phyloP scores from a whole-genome alignment of 2,113 vertebrate species.

The Cheirogaleus medius region DNA sequence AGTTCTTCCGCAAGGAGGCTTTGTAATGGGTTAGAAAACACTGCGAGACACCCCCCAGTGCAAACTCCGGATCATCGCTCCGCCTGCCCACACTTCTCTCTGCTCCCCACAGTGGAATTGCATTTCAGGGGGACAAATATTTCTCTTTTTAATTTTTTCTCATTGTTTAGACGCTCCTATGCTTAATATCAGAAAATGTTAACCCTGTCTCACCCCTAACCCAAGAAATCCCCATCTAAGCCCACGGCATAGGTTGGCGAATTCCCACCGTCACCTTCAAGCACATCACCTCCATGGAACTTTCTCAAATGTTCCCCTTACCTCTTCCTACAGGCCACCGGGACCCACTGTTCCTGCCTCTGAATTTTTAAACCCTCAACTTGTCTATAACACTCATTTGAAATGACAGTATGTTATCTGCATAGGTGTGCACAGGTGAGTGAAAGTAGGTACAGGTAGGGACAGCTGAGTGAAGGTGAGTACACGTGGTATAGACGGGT shows the following conservation, averaged over 20 bases:
- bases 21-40: neutral
- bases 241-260: neutral
- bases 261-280: neutral
- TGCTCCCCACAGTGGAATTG: rapidly evolving
- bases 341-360: neutral
- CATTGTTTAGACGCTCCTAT: neutral
- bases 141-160: neutral
- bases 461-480: neutral
- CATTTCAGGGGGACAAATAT: neutral
- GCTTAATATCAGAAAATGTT: neutral
- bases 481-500: too few relatives aligned
- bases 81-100: rapidly evolving
- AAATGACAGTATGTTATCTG: neutral
- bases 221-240: neutral
- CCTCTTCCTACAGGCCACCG: neutral
- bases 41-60: rapidly evolving
- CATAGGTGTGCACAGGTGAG: rapidly evolving
- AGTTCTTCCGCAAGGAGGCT: neutral
- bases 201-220: neutral
- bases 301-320: neutral
- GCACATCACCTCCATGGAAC: neutral
- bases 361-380: too few relatives aligned
- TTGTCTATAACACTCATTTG: too few relatives aligned
- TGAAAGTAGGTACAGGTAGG: too few relatives aligned
- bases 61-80: rapidly evolving